These are phyloP conservation scores for Motacilla alba DNA, from an alignment of 2,113 vertebrate genomes.

Conservation along the genomic window DNA sequence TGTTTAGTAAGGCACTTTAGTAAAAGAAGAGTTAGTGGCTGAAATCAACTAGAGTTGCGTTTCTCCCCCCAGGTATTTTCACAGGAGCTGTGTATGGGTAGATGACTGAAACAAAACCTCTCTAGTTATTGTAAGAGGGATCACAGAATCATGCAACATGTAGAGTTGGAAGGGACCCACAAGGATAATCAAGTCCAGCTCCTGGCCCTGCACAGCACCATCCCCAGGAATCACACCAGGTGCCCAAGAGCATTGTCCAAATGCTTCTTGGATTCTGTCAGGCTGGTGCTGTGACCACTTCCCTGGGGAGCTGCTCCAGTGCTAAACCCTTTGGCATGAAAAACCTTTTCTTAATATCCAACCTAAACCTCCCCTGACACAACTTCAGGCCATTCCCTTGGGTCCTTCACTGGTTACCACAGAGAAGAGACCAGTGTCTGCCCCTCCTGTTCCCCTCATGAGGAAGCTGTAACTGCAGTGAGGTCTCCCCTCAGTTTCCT, in stretches of 20 bases:
- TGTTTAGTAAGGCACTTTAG: not conserved
- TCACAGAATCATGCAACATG: not conserved
- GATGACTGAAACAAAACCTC: not conserved
- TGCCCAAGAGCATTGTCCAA: rapidly evolving
- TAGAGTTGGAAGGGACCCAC: not conserved
- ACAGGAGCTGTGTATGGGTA: not conserved
- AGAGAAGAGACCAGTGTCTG: not conserved
- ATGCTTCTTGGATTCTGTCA: not conserved
- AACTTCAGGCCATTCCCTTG: rapidly evolving
- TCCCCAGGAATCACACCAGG: not conserved
- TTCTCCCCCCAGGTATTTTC: not conserved
- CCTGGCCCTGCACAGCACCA: not conserved
- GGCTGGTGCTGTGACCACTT: not conserved
- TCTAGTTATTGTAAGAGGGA: not conserved
- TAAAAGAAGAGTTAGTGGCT: not conserved
- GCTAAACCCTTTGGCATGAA: not conserved
- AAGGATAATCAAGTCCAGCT: not conserved
- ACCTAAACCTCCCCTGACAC: not conserved
- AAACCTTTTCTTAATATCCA: not conserved
- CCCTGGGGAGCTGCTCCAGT: not conserved
- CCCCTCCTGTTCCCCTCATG: not conserved
- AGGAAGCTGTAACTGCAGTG: not conserved
- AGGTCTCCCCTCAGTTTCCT: not conserved
- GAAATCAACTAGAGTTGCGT: not conserved
- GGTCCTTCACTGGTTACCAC: not conserved